Evolutionary conservation across 2,113 vertebrate species (phyloP).

Genomic region (Delphinus delphis): DNA sequence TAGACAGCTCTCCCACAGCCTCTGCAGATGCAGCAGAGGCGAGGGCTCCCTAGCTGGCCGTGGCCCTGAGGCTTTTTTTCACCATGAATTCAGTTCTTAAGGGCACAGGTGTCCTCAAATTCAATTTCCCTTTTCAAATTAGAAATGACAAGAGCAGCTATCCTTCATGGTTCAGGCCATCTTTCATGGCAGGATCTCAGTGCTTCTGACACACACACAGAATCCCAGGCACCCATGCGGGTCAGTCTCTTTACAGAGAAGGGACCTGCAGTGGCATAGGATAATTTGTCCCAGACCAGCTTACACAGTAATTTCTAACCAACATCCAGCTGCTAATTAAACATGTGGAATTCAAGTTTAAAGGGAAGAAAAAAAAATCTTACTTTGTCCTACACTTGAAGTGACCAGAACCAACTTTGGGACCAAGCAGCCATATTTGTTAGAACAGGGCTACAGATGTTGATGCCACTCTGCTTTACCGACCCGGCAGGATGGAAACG

Average conservation of each 20-base stretch:
- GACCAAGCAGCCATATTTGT: background rate
- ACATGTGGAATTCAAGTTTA: background rate
- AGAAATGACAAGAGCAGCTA: background rate
- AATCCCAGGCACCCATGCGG: background rate
- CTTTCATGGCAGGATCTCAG: background rate
- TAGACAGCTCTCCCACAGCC: background rate
- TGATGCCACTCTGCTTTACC: background rate
- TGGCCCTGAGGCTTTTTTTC: background rate
- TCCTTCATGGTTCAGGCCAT: background rate
- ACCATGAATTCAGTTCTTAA: no score
- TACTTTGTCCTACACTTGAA: background rate
- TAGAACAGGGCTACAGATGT: background rate
- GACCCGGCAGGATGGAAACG: background rate
- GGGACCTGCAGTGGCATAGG: background rate
- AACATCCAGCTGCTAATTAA: background rate
- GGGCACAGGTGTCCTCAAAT: background rate
- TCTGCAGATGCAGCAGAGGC: background rate
- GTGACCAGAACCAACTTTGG: background rate
- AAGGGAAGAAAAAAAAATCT: background rate
- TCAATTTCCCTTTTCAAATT: background rate
- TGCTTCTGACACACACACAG: background rate
- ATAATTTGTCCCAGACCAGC: background rate
- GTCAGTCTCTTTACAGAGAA: background rate
- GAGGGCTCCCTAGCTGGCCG: accelerated
- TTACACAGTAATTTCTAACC: conserved; percentile 15